phyloP scores from a whole-genome alignment of 2,888 invertebrate species.

The Rotaria sp. region DNA sequence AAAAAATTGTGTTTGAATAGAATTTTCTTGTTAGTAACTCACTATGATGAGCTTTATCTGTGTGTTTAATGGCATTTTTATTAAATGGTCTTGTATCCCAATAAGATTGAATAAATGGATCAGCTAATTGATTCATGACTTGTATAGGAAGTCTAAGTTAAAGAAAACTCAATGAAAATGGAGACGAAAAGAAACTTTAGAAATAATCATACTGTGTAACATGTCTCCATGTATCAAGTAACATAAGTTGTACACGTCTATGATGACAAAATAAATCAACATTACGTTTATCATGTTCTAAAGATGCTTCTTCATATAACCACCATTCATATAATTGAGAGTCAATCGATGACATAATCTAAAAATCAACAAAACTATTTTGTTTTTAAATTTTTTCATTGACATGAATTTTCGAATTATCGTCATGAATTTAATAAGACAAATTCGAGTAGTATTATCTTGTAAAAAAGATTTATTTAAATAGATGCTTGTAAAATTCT shows the following conservation, averaged over 20 bases:
- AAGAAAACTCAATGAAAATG: neutral
- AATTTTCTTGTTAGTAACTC: no score
- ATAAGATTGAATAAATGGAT: neutral
- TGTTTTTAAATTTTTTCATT: no score
- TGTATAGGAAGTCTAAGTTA: neutral
- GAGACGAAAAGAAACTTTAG: no score
- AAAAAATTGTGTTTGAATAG: neutral
- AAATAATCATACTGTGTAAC: neutral
- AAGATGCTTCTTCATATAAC: neutral
- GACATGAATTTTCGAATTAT: no score
- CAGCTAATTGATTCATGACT: neutral
- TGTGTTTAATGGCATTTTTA: neutral
- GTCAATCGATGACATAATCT: neutral
- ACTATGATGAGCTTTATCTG: neutral
- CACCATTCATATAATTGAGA: neutral
- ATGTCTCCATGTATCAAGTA: neutral
- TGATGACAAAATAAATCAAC: neutral
- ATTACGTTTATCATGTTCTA: neutral
- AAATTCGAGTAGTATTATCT: no score
- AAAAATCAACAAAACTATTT: neutral
- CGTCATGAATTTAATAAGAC: no score
- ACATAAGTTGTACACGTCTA: neutral
- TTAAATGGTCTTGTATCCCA: neutral
- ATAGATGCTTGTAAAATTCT: no score
- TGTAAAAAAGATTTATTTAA: no score